Base-by-base conservation (phyloP, 2,113 vertebrate genomes). In the Triplophysa tibetana region DNA sequence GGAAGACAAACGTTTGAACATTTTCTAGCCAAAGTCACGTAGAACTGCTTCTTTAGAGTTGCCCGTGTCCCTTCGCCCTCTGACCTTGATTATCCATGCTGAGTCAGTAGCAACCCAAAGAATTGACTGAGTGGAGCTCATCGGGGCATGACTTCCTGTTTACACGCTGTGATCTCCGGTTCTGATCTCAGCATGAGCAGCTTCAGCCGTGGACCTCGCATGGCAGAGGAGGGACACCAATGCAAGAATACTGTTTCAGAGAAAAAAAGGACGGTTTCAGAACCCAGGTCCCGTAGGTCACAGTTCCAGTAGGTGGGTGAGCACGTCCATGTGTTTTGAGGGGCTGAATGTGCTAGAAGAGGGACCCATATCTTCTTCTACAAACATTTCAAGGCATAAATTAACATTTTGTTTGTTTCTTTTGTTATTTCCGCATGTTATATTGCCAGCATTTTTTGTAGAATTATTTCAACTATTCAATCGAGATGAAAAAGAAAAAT, bases 131-230 rank as follows among this genome's bases (percentile, higher is more conserved):
- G 33, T 38, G 5, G 33, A 38, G 86, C 86, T 89, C 84, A 90
- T 87, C 86, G 83, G 89, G 87, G 61, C 90, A 91, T 88, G 79
- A 70, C 76, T 78, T 80, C 69, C 48, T 7, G 48, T 89, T 89
- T 91, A 85, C 75, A 65, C 12, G 17, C 1, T 45, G 10, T 17
- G 19, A 54, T 19, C 62, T 70, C 78, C 41, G 56, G 66, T 89
- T 90, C 91, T 83, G 85, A 88, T 90, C 92, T 91, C 83, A 92
- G 96, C 96, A 98, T 98, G 96, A 96, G 90, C 92, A 94, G 90
- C 92, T 94, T 90, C 91, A 92, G 90, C 88, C 75, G 86, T 81
- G 92, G 95, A 94, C 91, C 92, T 90, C 93, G 96, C 97, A 98
- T 98, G 98, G 96, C 96, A 91, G 86, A 78, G 73, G 81, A 89